Conservation (phyloP, 2,888 invertebrate genomes). For the Drosophila ezoana region DNA sequence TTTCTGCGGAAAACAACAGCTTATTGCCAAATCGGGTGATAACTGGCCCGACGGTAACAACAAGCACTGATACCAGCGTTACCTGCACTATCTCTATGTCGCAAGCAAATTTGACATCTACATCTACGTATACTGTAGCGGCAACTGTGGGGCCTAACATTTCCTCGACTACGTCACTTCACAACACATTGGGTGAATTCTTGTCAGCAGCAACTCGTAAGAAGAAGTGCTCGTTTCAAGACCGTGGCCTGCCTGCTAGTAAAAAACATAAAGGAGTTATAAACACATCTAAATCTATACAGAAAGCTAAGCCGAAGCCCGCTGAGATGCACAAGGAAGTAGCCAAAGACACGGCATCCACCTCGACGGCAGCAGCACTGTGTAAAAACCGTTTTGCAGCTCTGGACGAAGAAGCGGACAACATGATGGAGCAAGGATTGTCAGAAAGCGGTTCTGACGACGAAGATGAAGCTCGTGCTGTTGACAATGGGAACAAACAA, state of each 20-base stretch:
- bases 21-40: not conserved
- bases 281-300: not conserved
- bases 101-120: constrained; percentile 3
- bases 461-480: not conserved
- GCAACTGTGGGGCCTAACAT: no score
- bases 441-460: no score
- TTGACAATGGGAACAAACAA: not conserved
- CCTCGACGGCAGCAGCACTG: constrained; percentile 6
- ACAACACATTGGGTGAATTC: not conserved
- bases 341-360: not conserved
- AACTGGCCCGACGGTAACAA: constrained; percentile 7
- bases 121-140: constrained; percentile 15
- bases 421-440: constrained; percentile 5
- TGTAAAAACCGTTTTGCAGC: constrained; percentile 9
- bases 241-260: no score
- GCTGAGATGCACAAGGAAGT: not conserved
- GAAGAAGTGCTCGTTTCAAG: constrained; percentile 14
- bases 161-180: constrained; percentile 1
- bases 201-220: constrained; percentile 8
- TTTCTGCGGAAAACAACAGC: not conserved
- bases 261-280: no score
- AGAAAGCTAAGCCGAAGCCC: not conserved
- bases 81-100: constrained; percentile 10
- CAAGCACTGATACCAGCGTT: constrained; percentile 11
- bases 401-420: constrained; percentile 13